phyloP scores from a whole-genome alignment of 2,113 vertebrate genomes.

The Alethe castanea region DNA sequence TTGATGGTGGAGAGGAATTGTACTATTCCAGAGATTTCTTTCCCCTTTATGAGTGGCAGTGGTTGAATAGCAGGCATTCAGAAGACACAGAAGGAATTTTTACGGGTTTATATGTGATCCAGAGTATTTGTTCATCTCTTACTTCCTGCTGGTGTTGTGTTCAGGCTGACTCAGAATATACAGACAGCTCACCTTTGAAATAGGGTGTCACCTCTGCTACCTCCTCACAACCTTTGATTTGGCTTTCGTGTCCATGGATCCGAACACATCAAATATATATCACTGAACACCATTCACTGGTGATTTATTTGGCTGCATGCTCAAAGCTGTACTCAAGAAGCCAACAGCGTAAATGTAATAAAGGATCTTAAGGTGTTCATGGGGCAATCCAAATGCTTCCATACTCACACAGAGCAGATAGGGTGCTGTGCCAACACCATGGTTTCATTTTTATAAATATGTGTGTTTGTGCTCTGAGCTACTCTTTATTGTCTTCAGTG shows the following conservation, averaged over 20 bases:
- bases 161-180: neutral
- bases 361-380: neutral
- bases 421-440: neutral
- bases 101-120: neutral
- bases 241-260: neutral
- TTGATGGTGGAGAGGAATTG: neutral
- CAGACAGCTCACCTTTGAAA: fast-evolving
- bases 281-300: neutral
- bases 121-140: neutral
- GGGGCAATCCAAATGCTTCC: neutral
- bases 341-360: neutral
- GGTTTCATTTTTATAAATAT: neutral
- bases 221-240: neutral
- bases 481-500: neutral
- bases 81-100: neutral
- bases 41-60: neutral
- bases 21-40: neutral
- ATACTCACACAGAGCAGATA: neutral
- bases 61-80: neutral
- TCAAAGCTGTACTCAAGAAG: neutral
- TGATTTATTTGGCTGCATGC: neutral
- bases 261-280: neutral
- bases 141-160: neutral
- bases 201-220: fast-evolving
- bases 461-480: neutral